Percentiles rank a stretch among this genome's conserved stretches.
These are phyloP conservation scores for Pachycephus smyrnensis DNA, from an alignment of 2,888 invertebrate genomes.

Conservation along the genomic window DNA sequence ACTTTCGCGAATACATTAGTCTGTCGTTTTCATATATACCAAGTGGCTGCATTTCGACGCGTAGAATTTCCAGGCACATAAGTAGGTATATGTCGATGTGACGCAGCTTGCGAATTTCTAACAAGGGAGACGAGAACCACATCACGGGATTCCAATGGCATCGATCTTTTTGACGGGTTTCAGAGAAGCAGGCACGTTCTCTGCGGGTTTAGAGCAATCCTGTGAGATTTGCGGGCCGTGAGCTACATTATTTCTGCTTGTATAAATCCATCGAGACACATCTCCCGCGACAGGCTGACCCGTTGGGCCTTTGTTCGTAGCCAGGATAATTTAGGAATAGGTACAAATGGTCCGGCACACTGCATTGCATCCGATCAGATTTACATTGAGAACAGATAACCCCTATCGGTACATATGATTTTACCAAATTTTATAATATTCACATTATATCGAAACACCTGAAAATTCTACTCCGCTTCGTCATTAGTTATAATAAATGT, in stretches of 20 bases:
- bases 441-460: not conserved
- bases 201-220: conserved; percentile 3
- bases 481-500: not conserved
- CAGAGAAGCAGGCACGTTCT: not conserved
- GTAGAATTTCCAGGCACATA: not conserved
- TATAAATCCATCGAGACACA: conserved; percentile 1
- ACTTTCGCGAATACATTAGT: not conserved
- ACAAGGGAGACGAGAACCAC: not conserved
- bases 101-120: not conserved
- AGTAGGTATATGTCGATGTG: not conserved
- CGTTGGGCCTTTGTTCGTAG: not conserved
- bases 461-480: not conserved
- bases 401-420: not conserved
- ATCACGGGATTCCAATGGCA: conserved; percentile 15
- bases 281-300: not conserved
- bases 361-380: not conserved
- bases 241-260: conserved; percentile 3
- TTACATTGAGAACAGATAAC: not conserved
- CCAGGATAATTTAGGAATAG: not conserved
- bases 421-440: not conserved
- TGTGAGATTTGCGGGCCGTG: not conserved
- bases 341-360: not conserved
- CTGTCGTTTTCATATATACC: not conserved
- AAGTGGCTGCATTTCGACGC: not conserved
- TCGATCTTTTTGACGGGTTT: conserved; percentile 2